A percentile compares a stretch with the other conserved stretches of the same genome.
Evolutionary conservation across 2,888 invertebrate genomes (phyloP).

Genomic region (Sminthurinus aureus): DNA sequence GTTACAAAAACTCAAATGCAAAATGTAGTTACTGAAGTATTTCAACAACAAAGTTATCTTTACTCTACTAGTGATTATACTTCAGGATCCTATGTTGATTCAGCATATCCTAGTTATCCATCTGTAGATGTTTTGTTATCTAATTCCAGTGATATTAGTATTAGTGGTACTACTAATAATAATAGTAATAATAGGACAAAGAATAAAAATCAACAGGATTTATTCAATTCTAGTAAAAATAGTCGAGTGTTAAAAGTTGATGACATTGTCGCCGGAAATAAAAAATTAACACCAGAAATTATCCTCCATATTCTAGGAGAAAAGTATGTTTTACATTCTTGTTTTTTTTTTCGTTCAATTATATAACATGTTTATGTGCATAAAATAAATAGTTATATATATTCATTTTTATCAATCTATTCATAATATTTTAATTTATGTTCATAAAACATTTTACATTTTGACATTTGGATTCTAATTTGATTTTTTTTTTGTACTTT

Average conservation of each 20-base stretch:
- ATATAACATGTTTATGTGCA: background rate
- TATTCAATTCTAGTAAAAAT: background rate
- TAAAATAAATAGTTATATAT: too few species aligned
- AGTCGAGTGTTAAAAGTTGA: conserved; percentile 39
- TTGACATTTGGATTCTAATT: background rate
- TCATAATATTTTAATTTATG: background rate
- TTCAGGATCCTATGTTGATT: conserved; percentile 20
- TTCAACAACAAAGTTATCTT: conserved; percentile 44
- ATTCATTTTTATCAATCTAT: background rate
- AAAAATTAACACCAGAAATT: conserved; percentile 56
- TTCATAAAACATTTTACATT: too few species aligned
- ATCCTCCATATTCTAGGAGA: conserved; percentile 59
- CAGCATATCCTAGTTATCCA: background rate
- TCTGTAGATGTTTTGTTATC: too few species aligned
- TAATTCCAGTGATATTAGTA: too few species aligned
- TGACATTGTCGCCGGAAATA: conserved; percentile 57
- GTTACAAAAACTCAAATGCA: conserved; percentile 57
- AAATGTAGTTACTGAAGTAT: conserved; percentile 54
- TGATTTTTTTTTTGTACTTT: background rate
- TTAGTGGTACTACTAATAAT: too few species aligned
- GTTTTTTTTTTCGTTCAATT: background rate
- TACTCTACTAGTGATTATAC: background rate
- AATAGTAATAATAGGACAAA: background rate
- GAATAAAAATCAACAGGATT: conserved; percentile 20
- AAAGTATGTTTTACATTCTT: conserved; percentile 50